These are phyloP conservation scores for Netelia inedita DNA, from an alignment of 2,888 invertebrate genomes.

Conservation along the genomic window DNA sequence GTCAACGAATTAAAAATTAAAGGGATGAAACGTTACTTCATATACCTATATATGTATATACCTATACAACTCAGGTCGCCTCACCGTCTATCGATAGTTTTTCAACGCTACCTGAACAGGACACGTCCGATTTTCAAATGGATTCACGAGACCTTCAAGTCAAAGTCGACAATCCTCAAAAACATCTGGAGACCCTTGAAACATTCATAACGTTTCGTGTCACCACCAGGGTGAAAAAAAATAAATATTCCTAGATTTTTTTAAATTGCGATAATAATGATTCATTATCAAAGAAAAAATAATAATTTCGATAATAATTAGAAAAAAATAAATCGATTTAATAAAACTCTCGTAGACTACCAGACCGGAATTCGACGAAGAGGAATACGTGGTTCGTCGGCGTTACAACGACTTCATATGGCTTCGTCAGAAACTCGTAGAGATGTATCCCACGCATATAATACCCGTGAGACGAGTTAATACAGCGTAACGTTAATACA, in stretches of 20 bases:
- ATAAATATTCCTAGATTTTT: not conserved
- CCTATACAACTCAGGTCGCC: slow-evolving; percentile 85
- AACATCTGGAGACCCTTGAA: slow-evolving; percentile 90
- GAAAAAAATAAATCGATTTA: not conserved
- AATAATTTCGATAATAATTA: not conserved
- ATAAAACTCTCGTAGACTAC: slow-evolving; percentile 85
- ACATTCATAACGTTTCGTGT: slow-evolving; percentile 90
- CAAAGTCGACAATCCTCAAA: slow-evolving; percentile 90
- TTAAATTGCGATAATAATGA: not conserved
- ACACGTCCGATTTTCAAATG: slow-evolving; percentile 86
- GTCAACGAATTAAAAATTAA: slow-evolving; percentile 8
- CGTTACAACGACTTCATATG: slow-evolving; percentile 91
- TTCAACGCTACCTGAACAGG: slow-evolving; percentile 87
- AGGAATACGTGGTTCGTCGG: slow-evolving; percentile 89
- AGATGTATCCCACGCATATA: slow-evolving; percentile 89
- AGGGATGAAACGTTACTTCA: not conserved
- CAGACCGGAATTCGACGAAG: slow-evolving; percentile 88
- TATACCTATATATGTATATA: not conserved
- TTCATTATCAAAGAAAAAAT: not conserved
- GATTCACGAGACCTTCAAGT: slow-evolving; percentile 88
- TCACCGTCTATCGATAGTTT: slow-evolving; percentile 88
- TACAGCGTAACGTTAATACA: not conserved
- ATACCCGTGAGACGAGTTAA: slow-evolving; percentile 87
- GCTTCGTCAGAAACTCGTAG: slow-evolving; percentile 89
- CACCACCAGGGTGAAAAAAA: slow-evolving; percentile 87